Evolutionary conservation across 2,113 vertebrate species (phyloP).

Genomic region (Thoracochromis brauschi): DNA sequence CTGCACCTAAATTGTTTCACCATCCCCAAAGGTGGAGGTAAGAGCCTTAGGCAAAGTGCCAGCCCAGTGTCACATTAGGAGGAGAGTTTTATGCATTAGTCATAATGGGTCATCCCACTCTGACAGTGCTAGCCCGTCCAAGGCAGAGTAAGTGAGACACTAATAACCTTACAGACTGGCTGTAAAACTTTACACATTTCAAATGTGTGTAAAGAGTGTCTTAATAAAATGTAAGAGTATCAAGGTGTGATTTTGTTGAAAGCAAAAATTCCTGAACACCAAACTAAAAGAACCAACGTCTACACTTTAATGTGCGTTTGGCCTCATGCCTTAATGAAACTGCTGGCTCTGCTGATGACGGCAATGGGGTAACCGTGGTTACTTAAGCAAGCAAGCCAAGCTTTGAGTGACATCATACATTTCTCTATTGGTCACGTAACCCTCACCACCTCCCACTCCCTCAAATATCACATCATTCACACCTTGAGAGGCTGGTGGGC

Average conservation of each 20-base stretch:
- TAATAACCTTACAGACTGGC: neutral
- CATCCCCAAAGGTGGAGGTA: neutral
- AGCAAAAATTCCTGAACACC: neutral
- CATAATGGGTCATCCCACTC: neutral
- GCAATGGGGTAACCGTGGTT: neutral
- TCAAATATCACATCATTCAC: neutral
- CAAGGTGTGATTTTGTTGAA: neutral
- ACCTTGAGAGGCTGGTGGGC: fast-evolving
- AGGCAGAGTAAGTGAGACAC: neutral
- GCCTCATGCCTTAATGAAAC: neutral
- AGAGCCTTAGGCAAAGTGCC: neutral
- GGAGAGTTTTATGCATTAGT: neutral
- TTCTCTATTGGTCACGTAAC: neutral
- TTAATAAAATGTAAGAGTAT: neutral
- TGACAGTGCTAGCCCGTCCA: neutral
- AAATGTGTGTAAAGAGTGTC: neutral
- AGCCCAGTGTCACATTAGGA: neutral
- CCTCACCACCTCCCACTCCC: neutral
- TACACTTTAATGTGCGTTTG: neutral
- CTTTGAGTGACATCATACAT: neutral
- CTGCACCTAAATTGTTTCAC: neutral
- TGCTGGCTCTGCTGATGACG: neutral
- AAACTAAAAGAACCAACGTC: neutral
- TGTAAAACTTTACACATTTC: neutral
- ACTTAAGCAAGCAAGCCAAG: neutral